These are phyloP conservation scores for Peromyscus maniculatus DNA, from an alignment of 2,113 vertebrate genomes.

Conservation along the genomic window DNA sequence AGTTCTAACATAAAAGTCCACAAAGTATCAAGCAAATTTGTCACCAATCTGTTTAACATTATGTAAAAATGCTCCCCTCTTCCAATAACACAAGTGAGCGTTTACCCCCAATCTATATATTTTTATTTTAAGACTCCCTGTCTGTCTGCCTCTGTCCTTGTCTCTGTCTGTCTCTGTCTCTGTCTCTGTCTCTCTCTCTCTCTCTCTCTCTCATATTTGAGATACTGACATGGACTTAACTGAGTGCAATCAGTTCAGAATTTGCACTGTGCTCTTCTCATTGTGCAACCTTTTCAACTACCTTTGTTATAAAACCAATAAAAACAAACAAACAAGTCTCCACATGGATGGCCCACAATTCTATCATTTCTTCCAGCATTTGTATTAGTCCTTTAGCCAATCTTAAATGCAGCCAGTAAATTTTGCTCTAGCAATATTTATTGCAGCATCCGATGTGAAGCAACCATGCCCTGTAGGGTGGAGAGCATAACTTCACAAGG, in stretches of 20 bases:
- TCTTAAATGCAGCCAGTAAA: neutral
- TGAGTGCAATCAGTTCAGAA: neutral
- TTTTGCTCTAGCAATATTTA: neutral
- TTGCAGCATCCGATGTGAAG: neutral
- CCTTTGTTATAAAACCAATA: slow-evolving; percentile 26
- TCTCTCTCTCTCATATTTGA: neutral
- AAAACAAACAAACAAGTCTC: neutral
- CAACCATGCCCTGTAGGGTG: neutral
- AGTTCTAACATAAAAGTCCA: neutral
- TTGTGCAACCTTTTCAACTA: slow-evolving; percentile 23
- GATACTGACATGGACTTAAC: neutral
- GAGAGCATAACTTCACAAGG: neutral
- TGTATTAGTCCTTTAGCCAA: neutral
- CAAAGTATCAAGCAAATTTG: neutral
- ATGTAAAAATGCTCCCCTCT: neutral
- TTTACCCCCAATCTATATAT: neutral
- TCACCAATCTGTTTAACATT: neutral
- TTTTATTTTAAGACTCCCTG: neutral
- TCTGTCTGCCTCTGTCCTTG: neutral
- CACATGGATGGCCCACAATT: neutral
- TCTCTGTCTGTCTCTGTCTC: neutral
- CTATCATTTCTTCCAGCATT: slow-evolving; percentile 18
- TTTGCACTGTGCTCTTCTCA: neutral
- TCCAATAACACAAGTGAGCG: neutral
- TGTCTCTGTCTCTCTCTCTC: neutral